Conservation (phyloP, 2,797 vertebrate genomes). For the Molossus molossus region DNA sequence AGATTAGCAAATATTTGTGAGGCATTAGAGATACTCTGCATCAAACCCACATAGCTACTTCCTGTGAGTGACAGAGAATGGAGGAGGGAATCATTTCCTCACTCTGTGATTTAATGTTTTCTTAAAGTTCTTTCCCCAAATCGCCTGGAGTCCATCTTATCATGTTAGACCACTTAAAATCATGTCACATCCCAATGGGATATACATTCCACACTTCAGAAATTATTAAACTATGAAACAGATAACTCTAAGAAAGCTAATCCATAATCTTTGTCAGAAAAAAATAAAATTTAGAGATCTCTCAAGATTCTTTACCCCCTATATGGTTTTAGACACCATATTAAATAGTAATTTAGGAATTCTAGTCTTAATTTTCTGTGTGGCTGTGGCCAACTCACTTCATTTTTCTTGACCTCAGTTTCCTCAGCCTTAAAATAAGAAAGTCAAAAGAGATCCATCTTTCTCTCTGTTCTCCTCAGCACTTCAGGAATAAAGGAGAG, state of each 20-base stretch:
- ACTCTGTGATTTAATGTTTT: not conserved
- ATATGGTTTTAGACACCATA: not conserved
- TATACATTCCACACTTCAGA: slow-evolving; percentile 19
- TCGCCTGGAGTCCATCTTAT: not conserved
- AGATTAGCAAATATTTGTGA: not conserved
- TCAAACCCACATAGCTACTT: not conserved
- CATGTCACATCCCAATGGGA: not conserved
- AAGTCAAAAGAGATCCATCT: not conserved
- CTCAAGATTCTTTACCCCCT: not conserved
- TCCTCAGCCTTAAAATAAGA: slow-evolving; percentile 32
- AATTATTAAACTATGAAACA: not conserved
- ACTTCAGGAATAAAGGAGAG: not conserved
- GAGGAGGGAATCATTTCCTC: not conserved
- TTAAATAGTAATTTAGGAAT: not conserved
- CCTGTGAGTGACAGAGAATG: not conserved
- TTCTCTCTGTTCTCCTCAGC: not conserved
- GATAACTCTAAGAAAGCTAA: not conserved
- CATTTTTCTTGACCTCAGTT: not conserved
- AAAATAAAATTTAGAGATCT: not conserved
- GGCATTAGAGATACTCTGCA: not conserved
- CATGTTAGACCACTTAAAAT: not conserved
- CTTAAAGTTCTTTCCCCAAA: slow-evolving; percentile 53
- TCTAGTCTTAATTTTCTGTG: slow-evolving; percentile 4
- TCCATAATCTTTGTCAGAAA: not conserved
- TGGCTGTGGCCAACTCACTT: not conserved